Evolutionary conservation across 2,797 vertebrate genomes (phyloP), one percentile per base, ranked within the genome.

Genomic region (Bryconaethiops microstoma): DNA sequence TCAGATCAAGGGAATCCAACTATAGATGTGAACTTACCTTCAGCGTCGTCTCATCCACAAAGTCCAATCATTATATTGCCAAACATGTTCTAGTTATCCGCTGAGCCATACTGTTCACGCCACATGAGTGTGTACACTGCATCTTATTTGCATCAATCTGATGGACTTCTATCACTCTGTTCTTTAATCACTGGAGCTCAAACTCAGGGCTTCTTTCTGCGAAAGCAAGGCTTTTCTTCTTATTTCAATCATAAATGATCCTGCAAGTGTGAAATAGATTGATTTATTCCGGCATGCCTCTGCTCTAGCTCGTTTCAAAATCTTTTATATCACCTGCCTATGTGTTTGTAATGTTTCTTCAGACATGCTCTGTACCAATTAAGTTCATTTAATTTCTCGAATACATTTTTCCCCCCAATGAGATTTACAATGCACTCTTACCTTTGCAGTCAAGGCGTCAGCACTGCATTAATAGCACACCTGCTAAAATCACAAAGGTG

Each of bases 161-260:
- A 81, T 63, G 55, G 52, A 78, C 78, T 57, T 74, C 65, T 45
- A 78, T 50, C 35, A 71, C 48, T 85, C 62, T 2, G 17, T 64
- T 67, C 76, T 63, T 83, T 85, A 79, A 85, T 83, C 78, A 83
- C 54, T 64, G 67, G 13, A 76, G 29, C 65, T 81, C 73, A 39
- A 70, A 35, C 70, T 55, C 54, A 45, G 68, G 29, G 55, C 55
- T 35, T 50, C 73, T 67, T 68, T 64, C 7, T 16, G 2, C 17
- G 1, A 75, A 73, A 79, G 60, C 35, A 1, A 23, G 59, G 40
- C 81, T 77, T 80, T 82, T 74, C 81, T 69, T 17, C 48, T 85
- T 57, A 82, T 76, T 62, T 69, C 29, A 68, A 76, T 80, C 75
- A 77, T 2, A 23, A 42, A 71, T 45, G 17, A 50, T 74, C 68